Conservation (phyloP, 2,797 vertebrate species). For the Parotocinclus haroldoi region DNA sequence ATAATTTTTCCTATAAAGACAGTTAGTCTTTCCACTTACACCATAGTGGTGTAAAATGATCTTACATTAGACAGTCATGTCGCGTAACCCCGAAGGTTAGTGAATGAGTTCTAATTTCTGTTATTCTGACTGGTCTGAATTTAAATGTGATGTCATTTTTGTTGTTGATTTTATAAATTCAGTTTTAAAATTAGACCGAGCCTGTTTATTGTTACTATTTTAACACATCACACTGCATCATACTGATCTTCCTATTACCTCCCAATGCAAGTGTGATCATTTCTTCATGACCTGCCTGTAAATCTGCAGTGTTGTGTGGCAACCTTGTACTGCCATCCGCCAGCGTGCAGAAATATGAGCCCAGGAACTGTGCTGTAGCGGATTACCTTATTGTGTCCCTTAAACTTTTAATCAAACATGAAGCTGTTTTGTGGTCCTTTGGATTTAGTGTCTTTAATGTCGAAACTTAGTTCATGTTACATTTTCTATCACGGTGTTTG, state of each 20-base stretch:
- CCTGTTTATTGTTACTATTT: slow-evolving; percentile 29
- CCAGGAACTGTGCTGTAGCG: not conserved
- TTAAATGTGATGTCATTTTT: too few species aligned
- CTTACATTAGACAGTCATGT: not conserved
- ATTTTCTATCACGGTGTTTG: too few species aligned
- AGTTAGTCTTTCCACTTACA: too few species aligned
- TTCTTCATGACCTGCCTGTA: slow-evolving; percentile 44
- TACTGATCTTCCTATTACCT: slow-evolving; percentile 45
- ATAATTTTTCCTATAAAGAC: too few species aligned
- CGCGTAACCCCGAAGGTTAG: too few species aligned
- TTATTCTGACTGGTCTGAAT: too few species aligned
- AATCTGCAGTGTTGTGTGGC: slow-evolving; percentile 39
- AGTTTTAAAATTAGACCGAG: slow-evolving; percentile 9
- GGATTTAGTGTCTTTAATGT: not conserved
- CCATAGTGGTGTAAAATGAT: slow-evolving; percentile 9
- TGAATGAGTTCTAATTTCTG: too few species aligned
- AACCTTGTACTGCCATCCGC: slow-evolving; percentile 38
- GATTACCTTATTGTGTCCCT: slow-evolving; percentile 25
- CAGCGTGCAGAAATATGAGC: slow-evolving; percentile 25
- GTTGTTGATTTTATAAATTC: not conserved
- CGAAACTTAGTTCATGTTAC: not conserved
- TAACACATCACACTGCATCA: slow-evolving; percentile 19
- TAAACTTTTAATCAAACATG: slow-evolving; percentile 6
- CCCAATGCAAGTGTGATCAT: slow-evolving; percentile 43
- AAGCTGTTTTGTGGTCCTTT: not conserved